Evolutionary conservation across 2,113 vertebrate species (phyloP).

Genomic region (Nycticryphes semicollaris): DNA sequence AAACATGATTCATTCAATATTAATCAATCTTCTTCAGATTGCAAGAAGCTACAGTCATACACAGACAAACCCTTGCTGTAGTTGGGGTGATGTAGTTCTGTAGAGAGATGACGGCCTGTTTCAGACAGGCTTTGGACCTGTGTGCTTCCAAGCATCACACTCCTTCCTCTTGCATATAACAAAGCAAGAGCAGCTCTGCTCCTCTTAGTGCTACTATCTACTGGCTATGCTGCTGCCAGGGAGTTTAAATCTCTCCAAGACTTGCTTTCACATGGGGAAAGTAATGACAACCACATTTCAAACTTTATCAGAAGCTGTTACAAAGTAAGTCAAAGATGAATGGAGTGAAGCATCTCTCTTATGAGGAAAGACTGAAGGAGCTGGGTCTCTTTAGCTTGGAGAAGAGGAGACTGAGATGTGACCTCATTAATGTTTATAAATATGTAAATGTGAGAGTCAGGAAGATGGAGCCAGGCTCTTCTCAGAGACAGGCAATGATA

Average conservation of each 20-base stretch:
- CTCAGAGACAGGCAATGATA: too few relatives aligned
- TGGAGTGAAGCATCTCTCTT: too few relatives aligned
- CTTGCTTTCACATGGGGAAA: background rate
- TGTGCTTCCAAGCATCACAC: background rate
- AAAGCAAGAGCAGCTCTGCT: background rate
- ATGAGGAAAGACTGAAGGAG: too few relatives aligned
- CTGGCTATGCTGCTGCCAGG: background rate
- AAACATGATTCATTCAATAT: background rate
- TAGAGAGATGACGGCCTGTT: background rate
- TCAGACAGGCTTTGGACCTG: background rate
- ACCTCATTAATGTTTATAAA: too few relatives aligned
- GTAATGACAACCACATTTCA: background rate
- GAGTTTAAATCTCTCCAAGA: background rate
- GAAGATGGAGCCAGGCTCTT: too few relatives aligned
- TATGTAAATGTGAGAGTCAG: too few relatives aligned
- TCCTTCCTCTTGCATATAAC: background rate
- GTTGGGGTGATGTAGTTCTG: background rate
- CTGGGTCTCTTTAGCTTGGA: too few relatives aligned
- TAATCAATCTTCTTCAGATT: background rate
- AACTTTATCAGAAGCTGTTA: background rate
- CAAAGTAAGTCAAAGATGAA: background rate
- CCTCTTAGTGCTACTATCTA: background rate
- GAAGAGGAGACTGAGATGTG: too few relatives aligned
- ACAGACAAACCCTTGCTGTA: background rate
- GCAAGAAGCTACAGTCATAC: accelerated